Percentiles rank a stretch among this genome's conserved stretches.
These are phyloP conservation scores for Molothrus aeneus DNA, from an alignment of 2,797 vertebrate species.

Conservation along the genomic window DNA sequence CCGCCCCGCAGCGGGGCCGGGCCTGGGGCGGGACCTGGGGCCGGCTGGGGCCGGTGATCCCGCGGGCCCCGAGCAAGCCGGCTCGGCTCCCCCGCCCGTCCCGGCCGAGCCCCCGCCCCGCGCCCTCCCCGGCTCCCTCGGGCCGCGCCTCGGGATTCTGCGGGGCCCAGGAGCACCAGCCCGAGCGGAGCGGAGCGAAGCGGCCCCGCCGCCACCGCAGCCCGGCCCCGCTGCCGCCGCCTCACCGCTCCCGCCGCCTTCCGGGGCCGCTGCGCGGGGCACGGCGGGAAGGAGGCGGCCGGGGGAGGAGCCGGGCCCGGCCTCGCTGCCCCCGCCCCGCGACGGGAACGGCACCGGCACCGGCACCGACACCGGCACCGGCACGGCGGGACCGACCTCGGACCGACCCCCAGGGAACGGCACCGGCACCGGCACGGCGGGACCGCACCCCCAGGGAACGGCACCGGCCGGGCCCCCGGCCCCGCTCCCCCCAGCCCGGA, in stretches of 20 bases:
- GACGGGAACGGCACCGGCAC: no score
- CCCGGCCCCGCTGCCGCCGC: not conserved
- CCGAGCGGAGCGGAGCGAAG: not conserved
- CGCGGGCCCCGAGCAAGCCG: not conserved
- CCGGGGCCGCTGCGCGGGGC: not conserved
- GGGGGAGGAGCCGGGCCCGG: not conserved
- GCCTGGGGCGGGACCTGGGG: not conserved
- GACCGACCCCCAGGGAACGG: no score
- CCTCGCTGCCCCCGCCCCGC: not conserved
- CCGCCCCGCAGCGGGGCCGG: not conserved
- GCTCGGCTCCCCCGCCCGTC: no score
- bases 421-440: no score
- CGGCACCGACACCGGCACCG: no score
- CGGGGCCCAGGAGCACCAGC: not conserved
- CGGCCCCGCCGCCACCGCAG: not conserved
- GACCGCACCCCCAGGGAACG: not conserved
- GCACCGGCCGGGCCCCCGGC: not conserved
- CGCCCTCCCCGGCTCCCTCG: no score
- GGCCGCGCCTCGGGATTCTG: not conserved
- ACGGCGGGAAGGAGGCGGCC: not conserved
- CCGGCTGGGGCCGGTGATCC: not conserved
- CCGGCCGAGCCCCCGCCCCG: no score
- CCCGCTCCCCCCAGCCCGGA: no score
- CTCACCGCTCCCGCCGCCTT: not conserved
- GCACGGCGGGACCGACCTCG: no score